Base-by-base conservation (phyloP, 2,888 invertebrate species). In the Gonocerus acuteangulatus region DNA sequence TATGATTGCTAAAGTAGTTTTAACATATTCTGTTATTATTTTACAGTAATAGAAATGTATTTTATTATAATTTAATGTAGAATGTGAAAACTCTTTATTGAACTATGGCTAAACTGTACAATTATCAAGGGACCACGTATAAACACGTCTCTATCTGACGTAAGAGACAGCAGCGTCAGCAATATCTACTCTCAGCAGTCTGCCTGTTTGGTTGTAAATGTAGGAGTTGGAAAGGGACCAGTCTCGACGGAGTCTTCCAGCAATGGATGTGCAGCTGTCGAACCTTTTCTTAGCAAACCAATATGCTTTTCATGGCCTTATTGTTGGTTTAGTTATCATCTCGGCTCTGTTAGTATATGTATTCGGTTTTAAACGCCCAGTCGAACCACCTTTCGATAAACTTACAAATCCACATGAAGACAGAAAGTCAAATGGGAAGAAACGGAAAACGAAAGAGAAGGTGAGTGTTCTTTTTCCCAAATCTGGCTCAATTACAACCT, bases 351-450 rank as follows among this genome's bases (percentile, higher is more conserved):
- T 88, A 69, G 86, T 88, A 70, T 88, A 85, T 77, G 81, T 82
- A 67, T 87, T 87, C 74, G 87, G 87, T 66, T 87, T 89, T 76
- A 86, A 85, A 77, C 82, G 85, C 65, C 83, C 86, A 68, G 85
- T 85, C 74, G 87, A 87, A 76, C 89, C 89, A 72, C 85, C 86
- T 72, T 86, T 87, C 74, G 85, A 85, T 72, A 85, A 86, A 75
- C 77, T 86, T 66, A 80, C 82, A 44, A 74, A 79, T 68, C 75
- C 78, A 67, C 71, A 79, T 68, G 76, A 73, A 69, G 85, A 86
- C 71, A 81, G 81, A 73, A 86, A 84, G 76, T 79, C 81, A 66
- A 78, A 80, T 69, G 81, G 75, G 70, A 85, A 85, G 75, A 86
- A 84, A 74, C 79, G 80, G 69, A 74, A 70, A 66, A 63, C 68